Conservation (phyloP, 1,140 invertebrate species). For the Lasioglossum baleicum region DNA sequence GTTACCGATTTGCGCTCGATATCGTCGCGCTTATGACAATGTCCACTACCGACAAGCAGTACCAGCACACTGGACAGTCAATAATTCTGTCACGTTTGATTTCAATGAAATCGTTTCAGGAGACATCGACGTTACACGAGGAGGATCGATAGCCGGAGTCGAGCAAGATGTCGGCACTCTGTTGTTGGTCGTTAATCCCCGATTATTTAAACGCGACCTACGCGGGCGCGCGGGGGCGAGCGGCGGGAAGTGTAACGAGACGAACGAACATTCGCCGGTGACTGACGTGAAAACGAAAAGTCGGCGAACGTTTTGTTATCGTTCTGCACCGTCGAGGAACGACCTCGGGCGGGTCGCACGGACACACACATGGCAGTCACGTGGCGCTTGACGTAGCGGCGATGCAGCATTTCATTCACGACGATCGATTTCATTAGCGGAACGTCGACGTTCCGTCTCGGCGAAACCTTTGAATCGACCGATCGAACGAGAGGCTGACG, state of each 20-base stretch:
- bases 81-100: too few species aligned
- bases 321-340: conserved; percentile 31
- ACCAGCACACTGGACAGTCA: too few species aligned
- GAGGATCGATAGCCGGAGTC: too few species aligned
- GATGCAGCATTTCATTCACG: conserved; percentile 54
- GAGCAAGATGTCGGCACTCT: too few species aligned
- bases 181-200: too few species aligned
- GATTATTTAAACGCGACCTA: too few species aligned
- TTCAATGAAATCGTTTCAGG: too few species aligned
- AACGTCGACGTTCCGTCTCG: conserved; percentile 28
- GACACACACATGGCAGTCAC: conserved; percentile 30
- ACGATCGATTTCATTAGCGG: conserved; percentile 55
- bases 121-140: too few species aligned
- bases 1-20: not conserved
- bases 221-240: not conserved
- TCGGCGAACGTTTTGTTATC: conserved; percentile 47
- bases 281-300: conserved; percentile 14
- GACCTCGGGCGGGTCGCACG: conserved; percentile 40
- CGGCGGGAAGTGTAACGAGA: not conserved
- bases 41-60: too few species aligned
- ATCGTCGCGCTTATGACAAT: not conserved
- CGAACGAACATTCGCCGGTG: not conserved
- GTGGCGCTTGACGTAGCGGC: conserved; percentile 52
- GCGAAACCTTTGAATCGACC: conserved; percentile 43
- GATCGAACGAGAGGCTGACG: not conserved